Evolutionary conservation across 2,888 invertebrate genomes (phyloP), one percentile per base, ranked within the genome.

Genomic region (Scaptomyza polygonia): DNA sequence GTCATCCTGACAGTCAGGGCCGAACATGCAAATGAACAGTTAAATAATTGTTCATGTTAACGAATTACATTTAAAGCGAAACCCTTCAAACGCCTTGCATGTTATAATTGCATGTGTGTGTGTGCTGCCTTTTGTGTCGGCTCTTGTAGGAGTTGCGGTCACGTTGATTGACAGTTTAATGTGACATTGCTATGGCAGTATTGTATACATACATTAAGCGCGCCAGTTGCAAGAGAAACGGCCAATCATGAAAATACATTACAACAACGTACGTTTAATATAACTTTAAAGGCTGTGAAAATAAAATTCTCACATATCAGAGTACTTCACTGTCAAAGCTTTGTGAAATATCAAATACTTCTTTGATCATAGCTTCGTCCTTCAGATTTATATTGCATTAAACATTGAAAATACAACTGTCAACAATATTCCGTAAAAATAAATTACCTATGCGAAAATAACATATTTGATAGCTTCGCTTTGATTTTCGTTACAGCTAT

Each of bases 31-130:
- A 88, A 78, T 64, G 76, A 73, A 81, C 72, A 77, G 71, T 63
- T 77, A 57, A 81, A 75, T 72, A 86, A 85, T 87, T 87, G 74
- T 72, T 87, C 67, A 62, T 65, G 54, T 70, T 67, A 62, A 56
- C 59, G 44, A 71, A 65, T 59, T 53, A 64, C 45, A 68, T 57
- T 52, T 48, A 51, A 62, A 56, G 25, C 39, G 40, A 68, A 25
- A 11, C 30, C 45, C 47, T 21, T 0, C 48, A 9, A 32, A 14
- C 39, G 11, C 14, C 11, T 59, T 18, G 5, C 21, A 7, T 12
- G 9, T n/a, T n/a, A n/a, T 29, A 9, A 14, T 34, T 4, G 21
- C 4, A 0, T 61, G n/a, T 25, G 27, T 47, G 29, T 9, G 18
- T 29, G 25, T n/a, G 7, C 32, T 18, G 16, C 3, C 16, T 32